Conservation (phyloP, 1,140 invertebrate species). For the Ceratosolen fusciceps region DNA sequence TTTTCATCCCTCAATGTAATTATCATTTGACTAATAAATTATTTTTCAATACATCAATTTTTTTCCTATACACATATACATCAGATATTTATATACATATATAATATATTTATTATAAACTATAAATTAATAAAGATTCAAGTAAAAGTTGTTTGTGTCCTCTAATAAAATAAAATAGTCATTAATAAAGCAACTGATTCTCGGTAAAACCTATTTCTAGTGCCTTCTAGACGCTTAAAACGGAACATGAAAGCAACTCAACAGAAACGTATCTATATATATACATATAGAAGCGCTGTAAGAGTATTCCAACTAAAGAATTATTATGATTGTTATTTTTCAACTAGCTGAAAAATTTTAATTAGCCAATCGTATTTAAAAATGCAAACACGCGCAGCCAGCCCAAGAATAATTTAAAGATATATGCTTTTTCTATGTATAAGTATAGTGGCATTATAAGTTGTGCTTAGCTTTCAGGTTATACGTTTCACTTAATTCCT, state of each 20-base stretch:
- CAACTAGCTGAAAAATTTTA: constrained; percentile 38
- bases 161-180: constrained; percentile 44
- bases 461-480: not conserved
- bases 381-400: constrained; percentile 32
- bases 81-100: constrained; percentile 59
- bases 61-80: constrained; percentile 56
- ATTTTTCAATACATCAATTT: constrained; percentile 66
- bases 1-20: constrained; percentile 60
- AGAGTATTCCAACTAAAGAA: constrained; percentile 46
- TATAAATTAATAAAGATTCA: constrained; percentile 54
- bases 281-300: constrained; percentile 58
- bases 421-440: constrained; percentile 24
- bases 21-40: constrained; percentile 53
- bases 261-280: constrained; percentile 28
- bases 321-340: constrained; percentile 33
- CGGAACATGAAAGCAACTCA: constrained; percentile 22
- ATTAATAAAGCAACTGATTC: constrained; percentile 54
- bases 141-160: constrained; percentile 61
- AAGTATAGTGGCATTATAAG: constrained; percentile 3
- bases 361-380: constrained; percentile 1
- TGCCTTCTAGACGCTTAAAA: constrained; percentile 51
- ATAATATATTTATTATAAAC: constrained; percentile 55
- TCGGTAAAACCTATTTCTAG: constrained; percentile 55
- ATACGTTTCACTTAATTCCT: constrained; percentile 23
- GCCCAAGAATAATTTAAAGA: constrained; percentile 12